Evolutionary conservation across 2,113 vertebrate species (phyloP).

Genomic region (Camelus dromedarius): DNA sequence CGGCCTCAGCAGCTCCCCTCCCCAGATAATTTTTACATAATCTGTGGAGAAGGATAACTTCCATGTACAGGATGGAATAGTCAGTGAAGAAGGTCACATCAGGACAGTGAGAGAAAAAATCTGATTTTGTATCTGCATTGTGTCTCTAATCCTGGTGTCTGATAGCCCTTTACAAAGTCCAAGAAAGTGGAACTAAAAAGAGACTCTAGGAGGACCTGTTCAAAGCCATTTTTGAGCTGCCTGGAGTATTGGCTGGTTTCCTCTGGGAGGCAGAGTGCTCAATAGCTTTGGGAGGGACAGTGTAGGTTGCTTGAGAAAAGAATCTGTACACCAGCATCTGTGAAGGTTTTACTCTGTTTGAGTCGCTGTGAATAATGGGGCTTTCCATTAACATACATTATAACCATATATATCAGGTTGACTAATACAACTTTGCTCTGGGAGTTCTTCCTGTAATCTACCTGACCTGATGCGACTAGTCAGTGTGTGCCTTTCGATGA

Average conservation of each 20-base stretch:
- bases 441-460: conserved; percentile 23
- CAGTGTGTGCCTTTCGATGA: background rate
- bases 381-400: conserved; percentile 61
- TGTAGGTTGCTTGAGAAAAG: conserved; percentile 33
- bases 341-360: conserved; percentile 65
- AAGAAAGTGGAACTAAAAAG: conserved; percentile 68
- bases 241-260: conserved; percentile 9
- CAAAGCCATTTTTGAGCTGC: background rate
- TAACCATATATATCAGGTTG: conserved; percentile 57
- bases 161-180: background rate
- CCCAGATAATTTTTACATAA: conserved; percentile 21
- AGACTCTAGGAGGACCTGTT: conserved; percentile 56
- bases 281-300: conserved; percentile 19
- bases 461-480: background rate
- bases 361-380: conserved; percentile 63
- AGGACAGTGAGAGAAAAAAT: background rate
- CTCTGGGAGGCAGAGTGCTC: background rate
- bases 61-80: background rate
- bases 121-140: background rate
- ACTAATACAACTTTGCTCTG: conserved; percentile 60
- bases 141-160: background rate
- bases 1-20: background rate
- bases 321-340: conserved; percentile 63
- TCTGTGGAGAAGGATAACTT: background rate
- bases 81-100: conserved; percentile 28